Conservation (phyloP, 2,888 invertebrate species). For the Lepas anatifera region DNA sequence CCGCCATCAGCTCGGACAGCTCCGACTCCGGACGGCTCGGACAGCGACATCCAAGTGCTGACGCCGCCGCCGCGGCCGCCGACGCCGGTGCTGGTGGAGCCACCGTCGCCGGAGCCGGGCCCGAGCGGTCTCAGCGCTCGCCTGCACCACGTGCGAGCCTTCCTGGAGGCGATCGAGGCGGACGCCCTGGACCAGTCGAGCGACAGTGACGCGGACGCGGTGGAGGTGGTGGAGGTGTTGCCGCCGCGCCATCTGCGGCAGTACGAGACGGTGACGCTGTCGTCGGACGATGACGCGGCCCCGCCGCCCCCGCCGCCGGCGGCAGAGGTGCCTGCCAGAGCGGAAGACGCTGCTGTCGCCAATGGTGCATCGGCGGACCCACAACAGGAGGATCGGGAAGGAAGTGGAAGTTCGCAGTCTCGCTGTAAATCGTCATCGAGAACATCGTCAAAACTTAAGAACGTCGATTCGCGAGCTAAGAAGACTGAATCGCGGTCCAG, state of each 20-base stretch:
- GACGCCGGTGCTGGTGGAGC: neutral
- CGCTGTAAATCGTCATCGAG: no score
- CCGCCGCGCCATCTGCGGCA: slow-evolving; percentile 53
- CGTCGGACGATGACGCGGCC: slow-evolving; percentile 40
- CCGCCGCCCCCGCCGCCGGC: neutral
- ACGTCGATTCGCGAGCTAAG: no score
- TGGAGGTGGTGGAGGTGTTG: slow-evolving; percentile 50
- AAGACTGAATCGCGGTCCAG: no score
- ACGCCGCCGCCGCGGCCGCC: neutral
- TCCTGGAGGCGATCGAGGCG: neutral
- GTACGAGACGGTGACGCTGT: slow-evolving; percentile 49
- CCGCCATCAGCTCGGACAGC: slow-evolving; percentile 20
- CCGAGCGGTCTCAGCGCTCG: neutral
- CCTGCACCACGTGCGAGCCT: neutral
- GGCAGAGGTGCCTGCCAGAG: no score
- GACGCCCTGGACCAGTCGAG: no score
- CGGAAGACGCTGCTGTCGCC: no score
- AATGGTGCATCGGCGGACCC: no score
- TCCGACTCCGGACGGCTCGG: neutral
- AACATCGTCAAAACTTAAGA: no score
- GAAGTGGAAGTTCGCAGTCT: no score
- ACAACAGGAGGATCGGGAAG: no score
- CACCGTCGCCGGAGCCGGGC: neutral
- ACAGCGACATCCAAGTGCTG: neutral
- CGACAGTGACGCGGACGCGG: slow-evolving; percentile 26